phyloP scores from a whole-genome alignment of 1,140 invertebrate genomes.

The Calliphora vicina region DNA sequence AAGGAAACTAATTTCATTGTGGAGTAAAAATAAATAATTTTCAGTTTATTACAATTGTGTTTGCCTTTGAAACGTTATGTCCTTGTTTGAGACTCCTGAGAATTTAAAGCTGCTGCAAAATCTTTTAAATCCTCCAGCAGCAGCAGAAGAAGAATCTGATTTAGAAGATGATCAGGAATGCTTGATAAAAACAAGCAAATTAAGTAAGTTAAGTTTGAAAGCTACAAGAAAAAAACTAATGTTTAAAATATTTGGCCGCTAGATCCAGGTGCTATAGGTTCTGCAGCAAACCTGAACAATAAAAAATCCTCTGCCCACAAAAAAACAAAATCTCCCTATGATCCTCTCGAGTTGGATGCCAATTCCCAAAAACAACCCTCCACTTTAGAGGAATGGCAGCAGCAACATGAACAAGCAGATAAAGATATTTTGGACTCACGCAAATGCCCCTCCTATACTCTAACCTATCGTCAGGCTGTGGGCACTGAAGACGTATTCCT shows the following conservation, averaged over 20 bases:
- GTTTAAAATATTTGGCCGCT: neutral
- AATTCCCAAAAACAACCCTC: slow-evolving; percentile 49
- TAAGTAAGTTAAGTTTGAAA: slow-evolving; percentile 47
- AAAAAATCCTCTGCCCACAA: slow-evolving; percentile 35
- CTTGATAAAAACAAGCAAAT: slow-evolving; percentile 38
- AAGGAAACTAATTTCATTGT: too few species aligned
- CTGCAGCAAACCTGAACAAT: slow-evolving; percentile 26
- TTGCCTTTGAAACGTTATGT: slow-evolving; percentile 43
- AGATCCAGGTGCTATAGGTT: slow-evolving; percentile 48
- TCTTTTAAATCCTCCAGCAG: slow-evolving; percentile 46
- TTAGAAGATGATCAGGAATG: slow-evolving; percentile 53
- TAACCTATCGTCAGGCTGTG: slow-evolving; percentile 85
- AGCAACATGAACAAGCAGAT: slow-evolving; percentile 62
- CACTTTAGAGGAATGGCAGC: slow-evolving; percentile 68
- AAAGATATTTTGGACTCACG: slow-evolving; percentile 70
- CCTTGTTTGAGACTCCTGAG: slow-evolving; percentile 56
- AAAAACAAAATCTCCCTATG: slow-evolving; percentile 38
- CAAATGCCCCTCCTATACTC: slow-evolving; percentile 78
- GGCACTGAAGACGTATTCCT: slow-evolving; percentile 86
- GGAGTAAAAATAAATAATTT: too few species aligned
- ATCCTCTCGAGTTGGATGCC: slow-evolving; percentile 42
- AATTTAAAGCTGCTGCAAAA: slow-evolving; percentile 48
- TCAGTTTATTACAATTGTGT: neutral
- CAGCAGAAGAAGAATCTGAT: slow-evolving; percentile 43
- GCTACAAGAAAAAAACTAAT: slow-evolving; percentile 24